Conservation (phyloP, 1,140 invertebrate species). For the Halictus rubicundus region DNA sequence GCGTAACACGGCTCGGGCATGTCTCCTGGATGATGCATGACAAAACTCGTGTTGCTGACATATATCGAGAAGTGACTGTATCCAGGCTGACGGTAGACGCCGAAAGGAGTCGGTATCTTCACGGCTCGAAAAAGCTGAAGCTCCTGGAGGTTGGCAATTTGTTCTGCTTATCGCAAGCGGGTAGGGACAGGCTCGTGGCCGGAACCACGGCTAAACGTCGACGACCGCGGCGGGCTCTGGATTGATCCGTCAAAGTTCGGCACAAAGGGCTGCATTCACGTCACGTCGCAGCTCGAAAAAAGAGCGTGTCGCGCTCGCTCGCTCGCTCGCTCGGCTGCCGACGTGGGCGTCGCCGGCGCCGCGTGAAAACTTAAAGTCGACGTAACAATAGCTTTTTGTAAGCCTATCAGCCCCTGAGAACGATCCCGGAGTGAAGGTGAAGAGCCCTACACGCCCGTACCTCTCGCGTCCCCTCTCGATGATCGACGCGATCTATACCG, state of each 20-base stretch:
- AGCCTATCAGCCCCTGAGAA: constrained; percentile 44
- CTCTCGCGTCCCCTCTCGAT: constrained; percentile 49
- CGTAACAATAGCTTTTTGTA: constrained; percentile 70
- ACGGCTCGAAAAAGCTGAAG: no score
- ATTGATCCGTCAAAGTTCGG: constrained; percentile 54
- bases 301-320: not conserved
- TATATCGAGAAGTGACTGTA: no score
- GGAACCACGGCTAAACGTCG: constrained; percentile 16
- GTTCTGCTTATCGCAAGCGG: constrained; percentile 20
- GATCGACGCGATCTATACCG: constrained; percentile 46
- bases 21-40: no score
- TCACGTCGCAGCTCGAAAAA: constrained; percentile 32
- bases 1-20: no score
- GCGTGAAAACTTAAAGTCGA: constrained; percentile 68
- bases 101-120: no score
- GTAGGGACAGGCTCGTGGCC: not conserved
- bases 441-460: constrained; percentile 56
- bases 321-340: not conserved
- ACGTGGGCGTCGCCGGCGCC: not conserved
- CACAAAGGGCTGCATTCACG: constrained; percentile 53
- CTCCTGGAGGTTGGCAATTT: constrained; percentile 21
- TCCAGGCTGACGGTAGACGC: no score
- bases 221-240: constrained; percentile 16
- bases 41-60: no score
- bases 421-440: constrained; percentile 21